Evolutionary conservation across 2,888 invertebrate species (phyloP), one percentile per base, ranked within the genome.

Genomic region (Girardia tigrina): DNA sequence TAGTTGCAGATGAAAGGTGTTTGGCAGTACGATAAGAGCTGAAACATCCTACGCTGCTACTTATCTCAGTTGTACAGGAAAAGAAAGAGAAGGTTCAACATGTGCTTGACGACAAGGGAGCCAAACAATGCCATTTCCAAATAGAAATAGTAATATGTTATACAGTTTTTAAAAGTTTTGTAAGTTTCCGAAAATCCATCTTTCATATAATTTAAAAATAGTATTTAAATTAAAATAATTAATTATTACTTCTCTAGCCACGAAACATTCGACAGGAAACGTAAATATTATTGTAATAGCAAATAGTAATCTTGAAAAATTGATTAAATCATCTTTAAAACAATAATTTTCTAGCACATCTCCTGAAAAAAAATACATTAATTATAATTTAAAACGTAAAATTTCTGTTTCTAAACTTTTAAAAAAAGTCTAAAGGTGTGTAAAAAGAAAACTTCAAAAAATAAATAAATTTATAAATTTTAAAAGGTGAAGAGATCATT

Each of bases 301-400:
- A 85, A 91, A 91, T 78, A 89, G 84, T 29, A 90, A 85, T 75
- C 91, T 86, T 27, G 90, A 89, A 76, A 89, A 87, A 83, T 91
- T 91, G 88, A 91, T 90, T 78, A 91, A 86, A 81, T 90, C 90
- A 83, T 91, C 91, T 80, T 88, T 88, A 88, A 89, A 89, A 82
- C 91, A 91, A 82, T 91, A 91, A 82, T 91, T 91, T 84, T 91
- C 91, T 81, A 91, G 85, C 4, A 91, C 85, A 82, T 91, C 91
- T 71, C 91, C 90, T 76, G 8, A 26, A 75, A 12, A 71, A 71
- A 73, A 29, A 4, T 72, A 73, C 14, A 71, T n/a, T 73, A 72
- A 27, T 72, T 42, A 14, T 23, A 27, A 72, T n/a, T 8, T 42
- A 70, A 23, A 8, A 23, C 20, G 6, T 12, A 23, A 70, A 70